Conservation (phyloP, 2,888 invertebrate species). For the Amblyjoppa fuscipennis region DNA sequence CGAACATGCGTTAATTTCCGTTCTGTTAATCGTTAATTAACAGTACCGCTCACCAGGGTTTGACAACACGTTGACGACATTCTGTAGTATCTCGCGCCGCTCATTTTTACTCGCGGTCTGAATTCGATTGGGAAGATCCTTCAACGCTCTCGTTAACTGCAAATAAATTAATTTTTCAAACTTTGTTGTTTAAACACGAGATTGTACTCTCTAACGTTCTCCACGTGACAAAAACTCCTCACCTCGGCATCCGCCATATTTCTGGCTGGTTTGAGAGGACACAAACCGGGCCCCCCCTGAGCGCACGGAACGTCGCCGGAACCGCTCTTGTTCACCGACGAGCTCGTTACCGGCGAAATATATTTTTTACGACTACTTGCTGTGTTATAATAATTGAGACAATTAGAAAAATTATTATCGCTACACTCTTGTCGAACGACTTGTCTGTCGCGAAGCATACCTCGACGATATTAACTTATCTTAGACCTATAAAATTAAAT, state of each 20-base stretch:
- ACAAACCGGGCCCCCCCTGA: slow-evolving; percentile 11
- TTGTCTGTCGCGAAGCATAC: neutral
- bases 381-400: neutral
- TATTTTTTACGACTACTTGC: neutral
- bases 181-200: slow-evolving; percentile 41
- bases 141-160: slow-evolving; percentile 89
- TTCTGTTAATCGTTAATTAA: slow-evolving; percentile 8
- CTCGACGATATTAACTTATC: neutral
- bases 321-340: slow-evolving; percentile 12
- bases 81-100: slow-evolving; percentile 89
- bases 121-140: slow-evolving; percentile 91
- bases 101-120: slow-evolving; percentile 91
- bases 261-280: slow-evolving; percentile 64
- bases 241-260: slow-evolving; percentile 91
- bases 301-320: neutral
- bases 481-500: too few relatives aligned
- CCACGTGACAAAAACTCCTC: slow-evolving; percentile 85
- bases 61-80: slow-evolving; percentile 90
- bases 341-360: neutral
- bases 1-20: neutral
- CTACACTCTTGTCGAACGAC: neutral
- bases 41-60: slow-evolving; percentile 89
- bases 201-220: slow-evolving; percentile 72
- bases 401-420: neutral
- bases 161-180: slow-evolving; percentile 70